Percentiles rank a stretch among this genome's conserved stretches.
Conservation (phyloP, 1,140 invertebrate species). For the Nebria ingens region DNA sequence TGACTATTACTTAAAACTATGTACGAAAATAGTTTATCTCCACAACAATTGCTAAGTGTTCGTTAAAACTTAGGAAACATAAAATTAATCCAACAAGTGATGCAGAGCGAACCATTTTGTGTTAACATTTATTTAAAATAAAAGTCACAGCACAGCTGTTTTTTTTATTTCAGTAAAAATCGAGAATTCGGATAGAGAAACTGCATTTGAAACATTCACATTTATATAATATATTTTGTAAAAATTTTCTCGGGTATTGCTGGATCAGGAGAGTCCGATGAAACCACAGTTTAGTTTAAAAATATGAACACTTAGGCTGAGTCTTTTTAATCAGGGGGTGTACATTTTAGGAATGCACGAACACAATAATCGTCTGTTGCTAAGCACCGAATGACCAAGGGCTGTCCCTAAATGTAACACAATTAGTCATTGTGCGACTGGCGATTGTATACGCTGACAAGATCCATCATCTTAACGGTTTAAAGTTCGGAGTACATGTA, state of each 20-base stretch:
- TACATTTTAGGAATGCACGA: neutral
- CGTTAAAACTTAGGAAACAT: too few species aligned
- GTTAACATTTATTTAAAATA: neutral
- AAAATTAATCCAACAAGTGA: too few species aligned
- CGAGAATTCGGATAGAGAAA: conserved; percentile 8
- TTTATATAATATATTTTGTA: conserved; percentile 6
- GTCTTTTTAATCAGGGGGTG: too few species aligned
- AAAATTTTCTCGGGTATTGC: neutral
- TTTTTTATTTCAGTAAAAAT: neutral
- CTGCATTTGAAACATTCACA: conserved; percentile 8
- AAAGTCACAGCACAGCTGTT: conserved; percentile 5
- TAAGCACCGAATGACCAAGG: too few species aligned
- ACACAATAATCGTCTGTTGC: neutral
- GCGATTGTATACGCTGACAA: too few species aligned
- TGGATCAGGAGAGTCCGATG: too few species aligned
- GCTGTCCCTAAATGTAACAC: too few species aligned
- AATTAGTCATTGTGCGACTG: too few species aligned
- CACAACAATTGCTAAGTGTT: too few species aligned
- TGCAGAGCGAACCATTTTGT: neutral
- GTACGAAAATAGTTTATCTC: too few species aligned
- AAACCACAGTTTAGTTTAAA: neutral
- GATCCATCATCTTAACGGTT: too few species aligned
- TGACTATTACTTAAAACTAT: too few species aligned
- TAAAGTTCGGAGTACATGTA: neutral
- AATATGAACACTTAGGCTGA: neutral